These are phyloP conservation scores for Cephus pulcher DNA, from an alignment of 2,888 invertebrate species.

Conservation along the genomic window DNA sequence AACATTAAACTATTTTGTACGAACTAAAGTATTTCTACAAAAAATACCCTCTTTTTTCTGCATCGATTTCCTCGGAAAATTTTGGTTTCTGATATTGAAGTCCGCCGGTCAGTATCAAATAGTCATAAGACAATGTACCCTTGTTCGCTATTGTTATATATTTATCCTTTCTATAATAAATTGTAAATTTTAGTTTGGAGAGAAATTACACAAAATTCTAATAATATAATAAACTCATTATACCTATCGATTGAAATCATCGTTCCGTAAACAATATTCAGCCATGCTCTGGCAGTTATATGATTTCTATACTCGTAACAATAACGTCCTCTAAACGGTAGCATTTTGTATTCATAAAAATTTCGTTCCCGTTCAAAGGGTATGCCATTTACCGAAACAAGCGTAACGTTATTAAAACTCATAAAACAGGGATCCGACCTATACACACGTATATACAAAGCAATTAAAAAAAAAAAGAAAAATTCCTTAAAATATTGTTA, in stretches of 20 bases:
- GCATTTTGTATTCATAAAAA: constrained; percentile 64
- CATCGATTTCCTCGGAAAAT: constrained; percentile 26
- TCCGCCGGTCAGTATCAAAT: constrained; percentile 58
- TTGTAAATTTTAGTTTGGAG: not conserved
- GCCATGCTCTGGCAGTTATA: constrained; percentile 73
- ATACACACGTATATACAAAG: constrained; percentile 16
- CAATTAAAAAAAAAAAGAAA: not conserved
- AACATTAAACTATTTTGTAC: not conserved
- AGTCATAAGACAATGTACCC: constrained; percentile 55
- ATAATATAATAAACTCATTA: constrained; percentile 18
- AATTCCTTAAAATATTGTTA: not conserved
- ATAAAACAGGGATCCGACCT: constrained; percentile 68
- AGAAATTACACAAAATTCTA: not conserved
- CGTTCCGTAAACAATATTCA: constrained; percentile 74
- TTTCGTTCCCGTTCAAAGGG: constrained; percentile 68
- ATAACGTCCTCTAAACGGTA: constrained; percentile 70
- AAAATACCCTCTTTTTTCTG: constrained; percentile 31
- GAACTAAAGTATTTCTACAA: not conserved
- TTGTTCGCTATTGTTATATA: constrained; percentile 68
- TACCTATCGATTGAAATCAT: constrained; percentile 73
- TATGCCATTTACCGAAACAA: constrained; percentile 77
- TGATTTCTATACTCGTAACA: constrained; percentile 70
- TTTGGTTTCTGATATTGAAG: constrained; percentile 45
- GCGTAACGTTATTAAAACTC: constrained; percentile 76
- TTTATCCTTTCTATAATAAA: constrained; percentile 68